These are phyloP conservation scores for Girardinichthys multiradiatus DNA, from an alignment of 2,113 vertebrate genomes.

Conservation along the genomic window DNA sequence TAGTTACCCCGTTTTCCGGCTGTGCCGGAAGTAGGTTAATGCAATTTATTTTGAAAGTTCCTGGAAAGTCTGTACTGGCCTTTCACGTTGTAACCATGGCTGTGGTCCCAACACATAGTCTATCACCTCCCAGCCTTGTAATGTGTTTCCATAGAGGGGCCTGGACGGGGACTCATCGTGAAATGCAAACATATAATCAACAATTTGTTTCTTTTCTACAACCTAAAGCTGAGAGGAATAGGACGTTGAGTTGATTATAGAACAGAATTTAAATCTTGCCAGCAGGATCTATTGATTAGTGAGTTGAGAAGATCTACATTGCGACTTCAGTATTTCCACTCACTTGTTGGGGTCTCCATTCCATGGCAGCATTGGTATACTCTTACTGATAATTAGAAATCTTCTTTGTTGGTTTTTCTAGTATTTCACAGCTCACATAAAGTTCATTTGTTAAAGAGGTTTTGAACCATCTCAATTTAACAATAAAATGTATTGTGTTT, in stretches of 20 bases:
- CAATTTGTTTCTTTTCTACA: constrained; percentile 41
- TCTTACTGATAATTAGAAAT: constrained; percentile 33
- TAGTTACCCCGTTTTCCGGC: too few relatives aligned
- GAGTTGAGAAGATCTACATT: too few relatives aligned
- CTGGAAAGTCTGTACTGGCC: too few relatives aligned
- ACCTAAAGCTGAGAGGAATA: constrained; percentile 49
- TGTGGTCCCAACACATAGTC: too few relatives aligned
- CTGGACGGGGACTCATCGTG: constrained; percentile 29
- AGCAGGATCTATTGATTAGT: too few relatives aligned
- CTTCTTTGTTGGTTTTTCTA: constrained; percentile 17
- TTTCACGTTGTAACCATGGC: too few relatives aligned
- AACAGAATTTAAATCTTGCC: constrained; percentile 32
- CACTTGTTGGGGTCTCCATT: neutral
- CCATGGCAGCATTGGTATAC: constrained; percentile 34
- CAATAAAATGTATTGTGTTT: too few relatives aligned
- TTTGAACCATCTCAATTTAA: neutral
- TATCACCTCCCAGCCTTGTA: too few relatives aligned
- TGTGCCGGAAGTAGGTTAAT: too few relatives aligned
- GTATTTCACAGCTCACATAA: neutral
- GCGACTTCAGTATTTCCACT: neutral
- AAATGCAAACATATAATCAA: constrained; percentile 65
- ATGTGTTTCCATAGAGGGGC: constrained; percentile 61
- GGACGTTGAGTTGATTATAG: constrained; percentile 8
- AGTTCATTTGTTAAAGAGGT: neutral
- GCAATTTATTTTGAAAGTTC: too few relatives aligned